These are phyloP conservation scores for Phoxinus phoxinus DNA, from an alignment of 2,113 vertebrate genomes.

Conservation along the genomic window DNA sequence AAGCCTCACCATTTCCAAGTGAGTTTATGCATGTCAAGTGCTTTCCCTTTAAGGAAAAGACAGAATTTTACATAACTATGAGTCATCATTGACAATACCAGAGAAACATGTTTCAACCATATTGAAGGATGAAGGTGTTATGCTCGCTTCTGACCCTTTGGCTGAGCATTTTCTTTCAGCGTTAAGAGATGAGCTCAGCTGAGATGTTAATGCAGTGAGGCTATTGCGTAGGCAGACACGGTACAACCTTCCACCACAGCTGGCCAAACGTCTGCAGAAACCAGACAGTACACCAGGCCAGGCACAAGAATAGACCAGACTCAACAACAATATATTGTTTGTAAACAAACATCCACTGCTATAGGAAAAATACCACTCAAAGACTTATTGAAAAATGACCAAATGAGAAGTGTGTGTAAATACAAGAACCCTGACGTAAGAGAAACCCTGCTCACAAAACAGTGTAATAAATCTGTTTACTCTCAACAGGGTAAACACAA, in stretches of 20 bases:
- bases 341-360: not conserved
- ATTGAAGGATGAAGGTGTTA: slow-evolving; percentile 22
- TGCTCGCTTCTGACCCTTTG: not conserved
- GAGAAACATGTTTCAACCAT: slow-evolving; percentile 18
- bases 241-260: not conserved
- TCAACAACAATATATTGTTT: not conserved
- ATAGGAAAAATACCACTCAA: not conserved
- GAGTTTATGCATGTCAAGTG: not conserved
- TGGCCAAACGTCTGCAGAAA: slow-evolving; percentile 12
- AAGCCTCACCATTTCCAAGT: not conserved
- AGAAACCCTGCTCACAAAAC: not conserved
- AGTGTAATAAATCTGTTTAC: not conserved
- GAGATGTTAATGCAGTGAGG: slow-evolving; percentile 14
- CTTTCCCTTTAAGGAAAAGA: slow-evolving; percentile 30
- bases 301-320: not conserved
- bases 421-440: not conserved
- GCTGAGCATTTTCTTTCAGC: not conserved
- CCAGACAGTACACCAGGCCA: slow-evolving; percentile 24
- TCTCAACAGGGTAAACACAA: not conserved
- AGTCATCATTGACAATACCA: slow-evolving; percentile 35
- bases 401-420: not conserved
- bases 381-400: not conserved
- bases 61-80: slow-evolving; percentile 21
- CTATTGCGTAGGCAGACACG: slow-evolving; percentile 1
- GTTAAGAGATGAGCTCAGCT: slow-evolving; percentile 2